Percentiles rank a stretch among this genome's conserved stretches.
Evolutionary conservation across 2,888 invertebrate species (phyloP).

Genomic region (Shargacucullia verbasci): DNA sequence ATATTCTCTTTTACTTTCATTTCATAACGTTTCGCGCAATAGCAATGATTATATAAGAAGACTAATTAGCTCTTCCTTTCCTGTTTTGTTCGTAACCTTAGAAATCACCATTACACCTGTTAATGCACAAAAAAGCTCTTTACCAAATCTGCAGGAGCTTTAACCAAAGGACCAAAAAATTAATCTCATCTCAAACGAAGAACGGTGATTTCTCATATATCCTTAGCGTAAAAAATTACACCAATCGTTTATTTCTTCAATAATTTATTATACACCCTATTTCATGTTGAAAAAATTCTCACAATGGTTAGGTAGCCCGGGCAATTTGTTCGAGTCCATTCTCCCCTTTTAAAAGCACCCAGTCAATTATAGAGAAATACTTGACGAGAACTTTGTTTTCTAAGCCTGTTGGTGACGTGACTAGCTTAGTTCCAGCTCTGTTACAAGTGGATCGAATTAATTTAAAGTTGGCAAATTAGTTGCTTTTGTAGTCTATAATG

Average conservation of each 20-base stretch:
- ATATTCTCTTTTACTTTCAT: no score
- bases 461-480: slow-evolving; percentile 27
- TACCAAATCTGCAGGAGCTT: no score
- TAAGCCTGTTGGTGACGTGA: slow-evolving; percentile 10
- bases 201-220: slow-evolving; percentile 50
- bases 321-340: slow-evolving; percentile 41
- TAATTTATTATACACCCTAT: slow-evolving; percentile 45
- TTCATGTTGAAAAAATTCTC: slow-evolving; percentile 33
- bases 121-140: no score
- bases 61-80: no score
- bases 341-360: slow-evolving; percentile 11
- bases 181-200: slow-evolving; percentile 37
- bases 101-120: no score
- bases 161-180: slow-evolving; percentile 11
- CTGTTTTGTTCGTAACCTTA: no score
- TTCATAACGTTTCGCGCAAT: no score
- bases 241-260: slow-evolving; percentile 45
- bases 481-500: slow-evolving; percentile 12
- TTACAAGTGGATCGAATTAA: slow-evolving; percentile 10
- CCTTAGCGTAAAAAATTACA: slow-evolving; percentile 39
- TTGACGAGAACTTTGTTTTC: slow-evolving; percentile 43
- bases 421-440: slow-evolving; percentile 18
- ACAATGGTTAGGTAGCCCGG: slow-evolving; percentile 13
- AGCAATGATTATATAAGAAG: no score
- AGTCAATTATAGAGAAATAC: slow-evolving; percentile 45